Evolutionary conservation across 1,140 invertebrate species (phyloP).

Genomic region (Chrysopa pallens): DNA sequence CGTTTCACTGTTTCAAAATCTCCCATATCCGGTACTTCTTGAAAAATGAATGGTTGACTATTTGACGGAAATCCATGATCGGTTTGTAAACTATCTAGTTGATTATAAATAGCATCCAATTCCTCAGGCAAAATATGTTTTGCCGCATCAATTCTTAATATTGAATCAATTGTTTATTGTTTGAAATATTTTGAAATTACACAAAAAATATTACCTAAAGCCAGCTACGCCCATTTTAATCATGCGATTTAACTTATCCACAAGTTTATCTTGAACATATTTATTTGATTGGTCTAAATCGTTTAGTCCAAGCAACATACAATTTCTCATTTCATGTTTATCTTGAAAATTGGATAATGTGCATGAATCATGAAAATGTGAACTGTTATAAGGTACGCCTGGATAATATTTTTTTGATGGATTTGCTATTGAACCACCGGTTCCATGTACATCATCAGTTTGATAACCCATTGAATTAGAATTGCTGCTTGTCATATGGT

Average conservation of each 20-base stretch:
- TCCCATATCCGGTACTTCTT: constrained; percentile 64
- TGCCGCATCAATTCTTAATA: constrained; percentile 44
- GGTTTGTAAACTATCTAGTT: constrained; percentile 38
- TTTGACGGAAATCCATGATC: constrained; percentile 34
- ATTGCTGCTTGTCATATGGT: constrained; percentile 67
- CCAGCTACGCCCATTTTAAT: constrained; percentile 67
- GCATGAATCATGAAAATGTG: constrained; percentile 39
- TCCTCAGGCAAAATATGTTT: constrained; percentile 75
- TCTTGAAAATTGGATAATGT: constrained; percentile 25
- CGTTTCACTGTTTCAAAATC: constrained; percentile 39
- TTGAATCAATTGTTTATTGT: too few species aligned
- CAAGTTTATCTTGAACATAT: constrained; percentile 47
- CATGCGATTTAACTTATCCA: constrained; percentile 48
- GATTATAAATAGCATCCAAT: constrained; percentile 36
- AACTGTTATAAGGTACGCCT: constrained; percentile 30
- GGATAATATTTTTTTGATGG: constrained; percentile 26
- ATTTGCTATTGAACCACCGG: constrained; percentile 34
- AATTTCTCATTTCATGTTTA: constrained; percentile 42
- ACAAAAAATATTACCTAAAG: not conserved
- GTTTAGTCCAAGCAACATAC: constrained; percentile 47
- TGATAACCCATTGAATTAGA: too few species aligned
- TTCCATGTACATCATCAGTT: constrained; percentile 25
- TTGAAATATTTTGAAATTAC: too few species aligned
- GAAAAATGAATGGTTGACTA: constrained; percentile 45
- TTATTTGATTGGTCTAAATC: constrained; percentile 47